A percentile compares a stretch with the other conserved stretches of the same genome.
Conservation (phyloP, 2,797 vertebrate species). For the Melanotaenia maccullochi region DNA sequence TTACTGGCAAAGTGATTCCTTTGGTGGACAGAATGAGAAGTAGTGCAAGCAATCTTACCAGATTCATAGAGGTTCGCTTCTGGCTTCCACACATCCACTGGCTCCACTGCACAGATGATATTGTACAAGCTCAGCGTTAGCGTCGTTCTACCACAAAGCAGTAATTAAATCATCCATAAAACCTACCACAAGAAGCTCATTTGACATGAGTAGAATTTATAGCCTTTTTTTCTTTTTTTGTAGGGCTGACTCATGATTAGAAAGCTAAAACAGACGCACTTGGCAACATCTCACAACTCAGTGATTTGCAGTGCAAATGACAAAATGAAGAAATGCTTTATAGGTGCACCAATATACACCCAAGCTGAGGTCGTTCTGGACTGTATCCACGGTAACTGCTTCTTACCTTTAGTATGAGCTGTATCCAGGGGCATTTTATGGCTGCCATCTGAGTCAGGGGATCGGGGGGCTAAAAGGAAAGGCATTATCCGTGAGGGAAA, state of each 20-base stretch:
- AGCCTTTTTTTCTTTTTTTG: neutral
- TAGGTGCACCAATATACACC: neutral
- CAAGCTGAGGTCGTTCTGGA: neutral
- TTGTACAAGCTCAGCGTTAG: slow-evolving; percentile 62
- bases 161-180: slow-evolving; percentile 4
- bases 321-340: neutral
- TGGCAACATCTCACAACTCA: slow-evolving; percentile 1
- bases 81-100: slow-evolving; percentile 84
- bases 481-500: slow-evolving; percentile 36
- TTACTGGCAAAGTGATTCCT: slow-evolving; percentile 36
- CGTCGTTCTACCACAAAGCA: slow-evolving; percentile 31
- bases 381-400: slow-evolving; percentile 29
- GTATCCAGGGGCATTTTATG: slow-evolving; percentile 69
- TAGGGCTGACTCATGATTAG: neutral
- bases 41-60: slow-evolving; percentile 79
- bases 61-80: slow-evolving; percentile 83
- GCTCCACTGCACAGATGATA: slow-evolving; percentile 77
- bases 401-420: slow-evolving; percentile 76
- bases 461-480: slow-evolving; percentile 72
- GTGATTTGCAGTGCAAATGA: slow-evolving; percentile 3
- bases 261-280: slow-evolving; percentile 12
- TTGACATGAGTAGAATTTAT: slow-evolving; percentile 7
- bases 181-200: slow-evolving; percentile 4
- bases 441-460: slow-evolving; percentile 67
- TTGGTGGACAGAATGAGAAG: slow-evolving; percentile 9